phyloP scores from a whole-genome alignment of 2,888 invertebrate genomes.

The Endotricha flammealis region DNA sequence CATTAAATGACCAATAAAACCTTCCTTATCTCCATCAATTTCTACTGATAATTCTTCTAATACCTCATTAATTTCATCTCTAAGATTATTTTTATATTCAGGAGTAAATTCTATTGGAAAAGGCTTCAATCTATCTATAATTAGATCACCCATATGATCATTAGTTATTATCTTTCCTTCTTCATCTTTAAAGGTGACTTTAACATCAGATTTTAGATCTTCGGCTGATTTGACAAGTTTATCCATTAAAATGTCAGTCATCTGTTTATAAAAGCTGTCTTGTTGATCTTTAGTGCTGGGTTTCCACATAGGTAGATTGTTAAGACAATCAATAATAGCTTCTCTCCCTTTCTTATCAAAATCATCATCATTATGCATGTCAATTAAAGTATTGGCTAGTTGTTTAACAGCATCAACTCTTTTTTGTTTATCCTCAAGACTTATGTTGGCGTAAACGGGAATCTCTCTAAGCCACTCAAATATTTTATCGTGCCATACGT shows the following conservation, averaged over 20 bases:
- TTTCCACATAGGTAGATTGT: conserved; percentile 38
- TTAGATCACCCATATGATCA: background rate
- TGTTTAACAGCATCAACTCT: conserved; percentile 25
- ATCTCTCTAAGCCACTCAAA: conserved; percentile 33
- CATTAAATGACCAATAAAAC: conserved; percentile 15
- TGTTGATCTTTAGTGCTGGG: conserved; percentile 26
- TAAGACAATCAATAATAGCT: conserved; percentile 26
- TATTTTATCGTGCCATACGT: conserved; percentile 13
- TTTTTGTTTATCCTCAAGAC: conserved; percentile 17
- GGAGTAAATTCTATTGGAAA: background rate
- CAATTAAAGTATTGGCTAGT: conserved; percentile 24
- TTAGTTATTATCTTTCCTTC: conserved; percentile 2
- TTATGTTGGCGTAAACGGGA: conserved; percentile 32
- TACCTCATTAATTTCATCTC: conserved; percentile 22
- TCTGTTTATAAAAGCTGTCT: conserved; percentile 25
- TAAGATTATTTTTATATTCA: conserved; percentile 17
- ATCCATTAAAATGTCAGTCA: conserved; percentile 27
- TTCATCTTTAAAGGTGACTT: background rate
- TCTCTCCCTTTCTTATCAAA: conserved; percentile 24
- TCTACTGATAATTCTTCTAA: conserved; percentile 23
- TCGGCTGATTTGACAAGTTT: conserved; percentile 9
- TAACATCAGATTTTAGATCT: conserved; percentile 1
- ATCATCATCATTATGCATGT: conserved; percentile 21
- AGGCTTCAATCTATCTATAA: background rate
- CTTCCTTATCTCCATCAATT: conserved; percentile 11